Percentiles rank a stretch among this genome's conserved stretches.
phyloP scores from a whole-genome alignment of 2,797 vertebrate species.

The Melanotaenia boesemani region DNA sequence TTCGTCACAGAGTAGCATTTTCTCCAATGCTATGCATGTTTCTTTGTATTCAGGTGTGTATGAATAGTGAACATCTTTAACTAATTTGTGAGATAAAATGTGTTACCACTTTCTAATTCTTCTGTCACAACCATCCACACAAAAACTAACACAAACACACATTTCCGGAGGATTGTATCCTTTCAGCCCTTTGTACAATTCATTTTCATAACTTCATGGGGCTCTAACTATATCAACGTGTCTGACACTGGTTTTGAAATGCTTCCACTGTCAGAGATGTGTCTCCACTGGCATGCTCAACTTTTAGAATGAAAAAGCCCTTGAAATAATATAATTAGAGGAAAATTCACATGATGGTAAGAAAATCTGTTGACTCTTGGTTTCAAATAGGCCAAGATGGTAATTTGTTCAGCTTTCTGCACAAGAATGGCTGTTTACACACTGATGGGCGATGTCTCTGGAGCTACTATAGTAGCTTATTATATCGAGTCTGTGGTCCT shows the following conservation, averaged over 20 bases:
- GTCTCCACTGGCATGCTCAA: slow-evolving; percentile 11
- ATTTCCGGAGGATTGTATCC: not conserved
- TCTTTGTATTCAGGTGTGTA: not conserved
- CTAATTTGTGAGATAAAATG: not conserved
- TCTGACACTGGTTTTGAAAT: slow-evolving; percentile 3
- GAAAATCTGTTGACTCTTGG: not conserved
- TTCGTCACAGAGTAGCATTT: not conserved
- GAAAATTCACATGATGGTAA: slow-evolving; percentile 30
- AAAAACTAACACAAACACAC: not conserved
- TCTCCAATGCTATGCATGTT: not conserved
- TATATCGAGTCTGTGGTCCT: slow-evolving; percentile 1
- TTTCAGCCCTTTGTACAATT: not conserved
- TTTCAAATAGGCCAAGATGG: not conserved
- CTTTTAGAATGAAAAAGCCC: slow-evolving; percentile 8
- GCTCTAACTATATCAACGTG: slow-evolving; percentile 1
- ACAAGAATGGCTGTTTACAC: not conserved
- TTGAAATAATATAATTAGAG: slow-evolving; percentile 37
- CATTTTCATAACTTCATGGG: slow-evolving; percentile 7
- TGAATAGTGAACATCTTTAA: not conserved
- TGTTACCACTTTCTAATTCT: not conserved
- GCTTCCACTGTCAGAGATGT: slow-evolving; percentile 26
- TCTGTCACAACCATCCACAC: not conserved
- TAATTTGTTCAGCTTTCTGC: not conserved
- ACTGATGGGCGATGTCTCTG: not conserved
- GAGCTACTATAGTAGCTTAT: not conserved